Percentiles rank a stretch among this genome's conserved stretches.
phyloP scores from a whole-genome alignment of 2,113 vertebrate genomes.

The Poecilia latipinna region DNA sequence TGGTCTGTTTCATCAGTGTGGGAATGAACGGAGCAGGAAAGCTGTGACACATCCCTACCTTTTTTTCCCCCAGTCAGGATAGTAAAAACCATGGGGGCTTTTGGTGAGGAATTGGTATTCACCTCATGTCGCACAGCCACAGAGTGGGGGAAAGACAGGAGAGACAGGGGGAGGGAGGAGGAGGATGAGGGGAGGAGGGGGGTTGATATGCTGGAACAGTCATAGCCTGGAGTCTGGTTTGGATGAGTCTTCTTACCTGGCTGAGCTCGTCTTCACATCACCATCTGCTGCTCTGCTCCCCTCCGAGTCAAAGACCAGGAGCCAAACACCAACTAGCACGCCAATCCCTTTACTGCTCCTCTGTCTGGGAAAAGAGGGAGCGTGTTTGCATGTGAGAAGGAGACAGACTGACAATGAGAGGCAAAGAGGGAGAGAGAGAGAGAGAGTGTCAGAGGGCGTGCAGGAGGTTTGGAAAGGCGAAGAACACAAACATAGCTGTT shows the following conservation, averaged over 20 bases:
- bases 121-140: slow-evolving; percentile 69
- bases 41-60: slow-evolving; percentile 51
- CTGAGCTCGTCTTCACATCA: slow-evolving; percentile 66
- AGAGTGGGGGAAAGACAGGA: slow-evolving; percentile 19
- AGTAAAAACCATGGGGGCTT: slow-evolving; percentile 40
- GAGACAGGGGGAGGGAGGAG: slow-evolving; percentile 31
- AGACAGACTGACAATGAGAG: slow-evolving; percentile 25
- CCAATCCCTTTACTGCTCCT: slow-evolving; percentile 66
- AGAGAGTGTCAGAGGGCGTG: slow-evolving; percentile 22
- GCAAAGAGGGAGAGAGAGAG: neutral
- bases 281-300: slow-evolving; percentile 62
- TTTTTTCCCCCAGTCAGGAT: slow-evolving; percentile 41
- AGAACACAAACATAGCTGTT: slow-evolving; percentile 24
- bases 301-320: slow-evolving; percentile 54
- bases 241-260: slow-evolving; percentile 76
- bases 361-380: slow-evolving; percentile 51
- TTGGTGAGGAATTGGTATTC: slow-evolving; percentile 72
- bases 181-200: slow-evolving; percentile 44
- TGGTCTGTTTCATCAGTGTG: slow-evolving; percentile 11
- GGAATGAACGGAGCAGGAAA: slow-evolving; percentile 8
- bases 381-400: slow-evolving; percentile 39
- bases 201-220: slow-evolving; percentile 46
- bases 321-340: slow-evolving; percentile 57
- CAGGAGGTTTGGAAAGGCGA: slow-evolving; percentile 32
- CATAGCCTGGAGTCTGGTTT: slow-evolving; percentile 57